These are phyloP conservation scores for Halcyon smyrnensis DNA, from an alignment of 2,797 vertebrate species.

Conservation along the genomic window DNA sequence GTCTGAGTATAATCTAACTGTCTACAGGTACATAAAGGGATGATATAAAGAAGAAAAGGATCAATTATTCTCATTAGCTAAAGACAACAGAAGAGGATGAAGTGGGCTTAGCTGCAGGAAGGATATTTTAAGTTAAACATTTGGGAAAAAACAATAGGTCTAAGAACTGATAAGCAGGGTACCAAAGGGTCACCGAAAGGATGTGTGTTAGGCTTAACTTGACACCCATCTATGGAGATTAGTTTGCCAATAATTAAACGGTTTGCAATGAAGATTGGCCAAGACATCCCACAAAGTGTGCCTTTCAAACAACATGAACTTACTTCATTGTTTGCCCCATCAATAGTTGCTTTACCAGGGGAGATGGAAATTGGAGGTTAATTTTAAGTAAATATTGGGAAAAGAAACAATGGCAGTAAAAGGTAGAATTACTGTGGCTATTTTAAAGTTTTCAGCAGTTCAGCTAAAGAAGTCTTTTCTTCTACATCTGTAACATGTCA, in stretches of 20 bases:
- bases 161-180: not conserved
- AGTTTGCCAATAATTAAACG: not conserved
- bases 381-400: not conserved
- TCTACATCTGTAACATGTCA: not conserved
- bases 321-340: not conserved
- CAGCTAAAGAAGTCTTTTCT: not conserved
- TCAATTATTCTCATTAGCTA: conserved; percentile 53
- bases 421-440: not conserved
- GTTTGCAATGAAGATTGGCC: not conserved
- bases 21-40: not conserved
- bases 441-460: not conserved
- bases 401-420: not conserved
- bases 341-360: not conserved
- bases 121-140: conserved; percentile 15
- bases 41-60: not conserved
- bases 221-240: not conserved
- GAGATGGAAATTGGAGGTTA: not conserved
- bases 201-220: not conserved
- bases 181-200: not conserved
- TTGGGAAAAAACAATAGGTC: not conserved
- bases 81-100: not conserved
- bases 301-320: not conserved
- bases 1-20: not conserved
- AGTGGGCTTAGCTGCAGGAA: not conserved
- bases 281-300: not conserved